A percentile compares a stretch with the other conserved stretches of the same genome.
These are phyloP conservation scores for Drosophila merina DNA, from an alignment of 2,888 invertebrate genomes.

Conservation along the genomic window DNA sequence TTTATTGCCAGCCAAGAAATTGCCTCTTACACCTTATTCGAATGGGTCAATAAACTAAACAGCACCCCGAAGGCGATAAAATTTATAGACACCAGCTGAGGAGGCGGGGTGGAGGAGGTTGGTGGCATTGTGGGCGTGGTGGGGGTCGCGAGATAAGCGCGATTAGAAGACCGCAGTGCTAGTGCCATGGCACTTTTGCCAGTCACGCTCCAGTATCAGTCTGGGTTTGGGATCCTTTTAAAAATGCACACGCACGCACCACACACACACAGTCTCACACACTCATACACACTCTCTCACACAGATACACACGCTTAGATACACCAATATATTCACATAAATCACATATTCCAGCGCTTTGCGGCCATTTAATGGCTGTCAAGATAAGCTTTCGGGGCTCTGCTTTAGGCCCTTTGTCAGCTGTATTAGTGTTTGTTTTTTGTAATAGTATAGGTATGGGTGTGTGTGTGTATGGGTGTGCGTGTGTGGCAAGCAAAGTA, in stretches of 20 bases:
- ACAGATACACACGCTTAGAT: conserved; percentile 20
- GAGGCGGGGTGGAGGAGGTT: neutral
- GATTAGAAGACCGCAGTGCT: conserved; percentile 49
- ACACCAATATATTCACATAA: conserved; percentile 36
- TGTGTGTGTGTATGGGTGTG: neutral
- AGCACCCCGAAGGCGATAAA: conserved; percentile 56
- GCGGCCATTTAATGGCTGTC: conserved; percentile 74
- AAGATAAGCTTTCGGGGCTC: conserved; percentile 60
- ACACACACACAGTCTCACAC: neutral
- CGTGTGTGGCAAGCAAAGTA: conserved; percentile 49
- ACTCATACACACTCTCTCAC: conserved; percentile 23
- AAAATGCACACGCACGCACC: conserved; percentile 53
- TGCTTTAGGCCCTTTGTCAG: conserved; percentile 16
- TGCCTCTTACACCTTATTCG: conserved; percentile 56
- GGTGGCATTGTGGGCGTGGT: conserved; percentile 15
- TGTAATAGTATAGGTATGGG: neutral
- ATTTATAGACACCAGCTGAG: conserved; percentile 50
- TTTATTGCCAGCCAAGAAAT: conserved; percentile 58
- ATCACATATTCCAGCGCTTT: conserved; percentile 67
- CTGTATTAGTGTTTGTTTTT: neutral
- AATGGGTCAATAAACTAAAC: conserved; percentile 69
- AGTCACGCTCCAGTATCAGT: conserved; percentile 42
- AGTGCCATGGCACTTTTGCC: conserved; percentile 11
- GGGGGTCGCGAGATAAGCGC: conserved; percentile 69
- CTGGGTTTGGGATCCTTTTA: conserved; percentile 35